These are phyloP conservation scores for Zygaena filipendulae DNA, from an alignment of 2,888 invertebrate genomes.

Conservation along the genomic window DNA sequence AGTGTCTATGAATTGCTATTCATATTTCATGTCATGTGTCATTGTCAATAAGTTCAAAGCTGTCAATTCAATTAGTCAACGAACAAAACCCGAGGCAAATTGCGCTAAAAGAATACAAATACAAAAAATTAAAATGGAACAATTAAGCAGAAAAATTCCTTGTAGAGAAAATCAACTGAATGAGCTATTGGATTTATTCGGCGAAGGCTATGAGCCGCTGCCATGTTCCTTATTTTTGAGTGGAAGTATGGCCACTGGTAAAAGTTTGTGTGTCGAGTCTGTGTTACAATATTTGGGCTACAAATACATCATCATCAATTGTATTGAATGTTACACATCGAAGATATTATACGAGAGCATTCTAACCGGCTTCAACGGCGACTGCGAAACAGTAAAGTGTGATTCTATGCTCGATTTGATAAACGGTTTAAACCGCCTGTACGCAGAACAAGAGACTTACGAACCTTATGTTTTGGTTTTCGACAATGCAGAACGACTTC, in stretches of 20 bases:
- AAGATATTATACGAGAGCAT: slow-evolving; percentile 83
- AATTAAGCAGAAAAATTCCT: slow-evolving; percentile 47
- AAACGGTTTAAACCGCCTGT: slow-evolving; percentile 44
- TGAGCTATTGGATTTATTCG: slow-evolving; percentile 59
- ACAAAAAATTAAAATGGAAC: slow-evolving; percentile 67
- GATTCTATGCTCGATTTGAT: slow-evolving; percentile 77
- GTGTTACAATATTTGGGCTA: slow-evolving; percentile 69
- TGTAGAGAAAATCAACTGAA: slow-evolving; percentile 61
- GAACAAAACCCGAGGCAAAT: too few species aligned
- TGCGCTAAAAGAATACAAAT: too few species aligned
- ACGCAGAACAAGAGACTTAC: slow-evolving; percentile 25
- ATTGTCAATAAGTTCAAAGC: slow-evolving; percentile 3
- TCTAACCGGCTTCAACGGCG: slow-evolving; percentile 63
- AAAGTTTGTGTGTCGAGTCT: slow-evolving; percentile 75
- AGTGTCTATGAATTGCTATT: too few species aligned
- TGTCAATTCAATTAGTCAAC: slow-evolving; percentile 3
- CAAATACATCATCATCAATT: slow-evolving; percentile 75
- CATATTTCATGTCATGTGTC: too few species aligned
- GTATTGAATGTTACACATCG: slow-evolving; percentile 83
- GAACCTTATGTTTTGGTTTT: slow-evolving; percentile 74
- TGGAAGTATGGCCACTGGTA: slow-evolving; percentile 88
- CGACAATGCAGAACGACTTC: slow-evolving; percentile 83
- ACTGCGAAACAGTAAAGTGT: slow-evolving; percentile 61
- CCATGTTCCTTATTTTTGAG: slow-evolving; percentile 79
- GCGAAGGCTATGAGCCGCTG: slow-evolving; percentile 69